Percentiles rank a stretch among this genome's conserved stretches.
These are phyloP conservation scores for Apeira syringaria DNA, from an alignment of 2,888 invertebrate species.

Conservation along the genomic window DNA sequence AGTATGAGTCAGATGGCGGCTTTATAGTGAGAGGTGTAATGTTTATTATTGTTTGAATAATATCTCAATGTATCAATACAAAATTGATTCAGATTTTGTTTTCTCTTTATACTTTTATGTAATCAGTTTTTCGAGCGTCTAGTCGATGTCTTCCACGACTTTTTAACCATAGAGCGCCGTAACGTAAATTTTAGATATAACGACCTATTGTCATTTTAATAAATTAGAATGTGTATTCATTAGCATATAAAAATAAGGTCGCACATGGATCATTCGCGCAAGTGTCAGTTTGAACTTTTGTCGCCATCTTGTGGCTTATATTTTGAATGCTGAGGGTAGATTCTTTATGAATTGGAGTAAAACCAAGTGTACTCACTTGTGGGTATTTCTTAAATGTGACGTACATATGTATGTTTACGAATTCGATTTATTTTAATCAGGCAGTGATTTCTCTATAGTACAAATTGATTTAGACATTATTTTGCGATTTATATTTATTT, in stretches of 20 bases:
- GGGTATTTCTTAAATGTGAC: background rate
- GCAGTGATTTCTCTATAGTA: slow-evolving; percentile 68
- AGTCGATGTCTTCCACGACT: slow-evolving; percentile 55
- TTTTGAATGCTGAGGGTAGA: no score
- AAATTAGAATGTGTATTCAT: slow-evolving; percentile 11
- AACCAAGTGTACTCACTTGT: no score
- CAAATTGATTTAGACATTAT: slow-evolving; percentile 68
- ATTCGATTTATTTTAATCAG: slow-evolving; percentile 46
- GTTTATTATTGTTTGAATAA: slow-evolving; percentile 11
- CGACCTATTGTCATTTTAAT: slow-evolving; percentile 17
- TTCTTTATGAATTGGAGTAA: no score
- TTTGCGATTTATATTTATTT: slow-evolving; percentile 48
- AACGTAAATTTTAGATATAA: slow-evolving; percentile 14
- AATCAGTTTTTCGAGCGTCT: slow-evolving; percentile 32
- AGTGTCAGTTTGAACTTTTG: background rate
- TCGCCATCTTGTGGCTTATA: background rate
- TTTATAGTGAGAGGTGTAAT: slow-evolving; percentile 8
- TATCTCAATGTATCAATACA: slow-evolving; percentile 13
- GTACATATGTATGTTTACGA: slow-evolving; percentile 12
- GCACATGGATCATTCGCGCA: slow-evolving; percentile 1
- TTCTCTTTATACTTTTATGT: slow-evolving; percentile 6
- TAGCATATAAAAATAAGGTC: slow-evolving; percentile 6
- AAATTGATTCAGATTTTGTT: slow-evolving; percentile 6
- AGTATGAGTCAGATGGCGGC: background rate
- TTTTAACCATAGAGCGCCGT: slow-evolving; percentile 23